phyloP scores from a whole-genome alignment of 2,797 vertebrate genomes.

The Arrhamphus sclerolepis region DNA sequence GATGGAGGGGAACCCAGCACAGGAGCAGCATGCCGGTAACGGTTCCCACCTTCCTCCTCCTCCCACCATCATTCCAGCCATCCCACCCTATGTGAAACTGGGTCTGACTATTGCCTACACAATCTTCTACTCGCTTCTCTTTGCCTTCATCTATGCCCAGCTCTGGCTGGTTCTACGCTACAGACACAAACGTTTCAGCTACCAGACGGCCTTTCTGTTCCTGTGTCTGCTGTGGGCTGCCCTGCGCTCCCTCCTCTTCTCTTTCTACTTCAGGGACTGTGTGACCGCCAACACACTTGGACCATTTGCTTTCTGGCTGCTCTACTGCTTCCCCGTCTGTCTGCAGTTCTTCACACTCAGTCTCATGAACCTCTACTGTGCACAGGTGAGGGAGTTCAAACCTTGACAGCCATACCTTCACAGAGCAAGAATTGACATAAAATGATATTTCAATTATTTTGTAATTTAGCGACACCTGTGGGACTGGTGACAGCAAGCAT shows the following conservation, averaged over 20 bases:
- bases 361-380: slow-evolving; percentile 94
- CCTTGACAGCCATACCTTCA: too few species aligned
- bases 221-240: slow-evolving; percentile 94
- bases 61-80: slow-evolving; percentile 87
- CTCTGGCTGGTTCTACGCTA: slow-evolving; percentile 93
- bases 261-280: slow-evolving; percentile 93
- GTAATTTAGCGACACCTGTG: neutral
- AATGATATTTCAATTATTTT: neutral
- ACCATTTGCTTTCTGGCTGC: slow-evolving; percentile 93
- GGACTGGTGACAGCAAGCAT: neutral
- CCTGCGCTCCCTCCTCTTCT: slow-evolving; percentile 91
- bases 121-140: slow-evolving; percentile 89
- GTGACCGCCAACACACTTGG: slow-evolving; percentile 87
- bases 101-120: slow-evolving; percentile 91
- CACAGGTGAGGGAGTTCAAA: slow-evolving; percentile 83
- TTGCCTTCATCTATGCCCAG: slow-evolving; percentile 90
- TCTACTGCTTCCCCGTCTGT: slow-evolving; percentile 94
- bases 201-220: slow-evolving; percentile 93
- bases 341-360: slow-evolving; percentile 96
- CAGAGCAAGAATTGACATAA: neutral
- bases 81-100: slow-evolving; percentile 90
- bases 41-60: slow-evolving; percentile 73
- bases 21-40: slow-evolving; percentile 50
- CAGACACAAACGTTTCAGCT: slow-evolving; percentile 92
- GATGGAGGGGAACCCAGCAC: slow-evolving; percentile 47